Percentiles rank a stretch among this genome's conserved stretches.
These are phyloP conservation scores for Adrianichthys oophorus DNA, from an alignment of 2,797 vertebrate genomes.

Conservation along the genomic window DNA sequence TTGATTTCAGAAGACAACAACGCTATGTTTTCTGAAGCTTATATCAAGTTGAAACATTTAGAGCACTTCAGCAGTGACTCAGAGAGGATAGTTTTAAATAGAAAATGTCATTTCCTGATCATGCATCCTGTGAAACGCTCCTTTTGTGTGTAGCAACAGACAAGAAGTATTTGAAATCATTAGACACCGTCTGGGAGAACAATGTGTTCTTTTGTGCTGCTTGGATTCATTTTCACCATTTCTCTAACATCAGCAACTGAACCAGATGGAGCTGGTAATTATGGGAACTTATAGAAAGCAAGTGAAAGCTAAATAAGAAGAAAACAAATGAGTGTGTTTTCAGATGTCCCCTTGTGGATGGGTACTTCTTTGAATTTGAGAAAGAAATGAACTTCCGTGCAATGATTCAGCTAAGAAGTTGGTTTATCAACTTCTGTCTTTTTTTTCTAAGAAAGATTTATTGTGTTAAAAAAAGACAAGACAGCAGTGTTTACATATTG, in stretches of 20 bases:
- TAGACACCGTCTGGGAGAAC: background rate
- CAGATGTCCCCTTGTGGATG: background rate
- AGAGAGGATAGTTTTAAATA: too few relatives aligned
- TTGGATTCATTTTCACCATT: slow-evolving; percentile 27
- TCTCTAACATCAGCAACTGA: slow-evolving; percentile 17
- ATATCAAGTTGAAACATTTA: too few relatives aligned
- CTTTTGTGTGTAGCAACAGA: slow-evolving; percentile 4
- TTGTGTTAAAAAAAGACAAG: too few relatives aligned
- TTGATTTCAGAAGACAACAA: too few relatives aligned
- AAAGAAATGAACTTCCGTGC: too few relatives aligned
- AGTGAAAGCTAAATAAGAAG: background rate
- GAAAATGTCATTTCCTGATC: slow-evolving; percentile 48
- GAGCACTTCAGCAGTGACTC: too few relatives aligned
- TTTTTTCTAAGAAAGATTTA: too few relatives aligned
- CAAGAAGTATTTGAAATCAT: background rate
- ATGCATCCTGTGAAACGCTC: slow-evolving; percentile 4
- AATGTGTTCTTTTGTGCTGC: slow-evolving; percentile 23
- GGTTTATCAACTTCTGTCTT: too few relatives aligned
- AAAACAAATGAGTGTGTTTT: background rate
- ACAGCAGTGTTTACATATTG: too few relatives aligned
- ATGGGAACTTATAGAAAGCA: background rate
- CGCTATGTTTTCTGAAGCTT: too few relatives aligned
- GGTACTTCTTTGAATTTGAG: too few relatives aligned
- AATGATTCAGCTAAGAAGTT: too few relatives aligned
- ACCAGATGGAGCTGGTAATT: slow-evolving; percentile 51